A percentile compares a stretch with the other conserved stretches of the same genome.
Conservation (phyloP, 1,140 invertebrate species). For the Thaumatotibia leucotreta region DNA sequence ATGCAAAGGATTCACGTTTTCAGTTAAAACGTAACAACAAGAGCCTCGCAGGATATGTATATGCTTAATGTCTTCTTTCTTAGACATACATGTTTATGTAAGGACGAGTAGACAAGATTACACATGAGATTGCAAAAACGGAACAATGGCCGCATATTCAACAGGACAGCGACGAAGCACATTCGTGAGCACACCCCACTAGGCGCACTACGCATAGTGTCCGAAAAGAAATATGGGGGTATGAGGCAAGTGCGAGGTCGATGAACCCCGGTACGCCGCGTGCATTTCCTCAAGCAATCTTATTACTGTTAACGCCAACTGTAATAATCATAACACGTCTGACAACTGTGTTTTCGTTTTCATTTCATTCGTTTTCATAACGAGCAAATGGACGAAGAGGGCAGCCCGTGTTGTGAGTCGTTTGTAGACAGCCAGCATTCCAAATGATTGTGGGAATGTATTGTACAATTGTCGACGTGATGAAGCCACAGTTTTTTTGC, state of each 20-base stretch:
- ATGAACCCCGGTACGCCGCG: constrained; percentile 49
- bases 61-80: background rate
- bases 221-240: constrained; percentile 65
- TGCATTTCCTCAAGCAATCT: constrained; percentile 54
- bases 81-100: constrained; percentile 10
- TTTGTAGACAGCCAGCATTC: background rate
- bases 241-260: constrained; percentile 47
- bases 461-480: background rate
- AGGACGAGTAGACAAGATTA: constrained; percentile 48
- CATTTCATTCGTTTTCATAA: too few species aligned
- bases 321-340: constrained; percentile 35
- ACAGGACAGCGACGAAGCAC: constrained; percentile 49
- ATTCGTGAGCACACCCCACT: constrained; percentile 48
- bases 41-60: constrained; percentile 13
- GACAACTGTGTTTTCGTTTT: constrained; percentile 36
- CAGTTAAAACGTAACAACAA: background rate
- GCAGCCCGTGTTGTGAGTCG: background rate
- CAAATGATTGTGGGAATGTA: background rate
- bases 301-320: constrained; percentile 56
- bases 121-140: constrained; percentile 60
- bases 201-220: constrained; percentile 41
- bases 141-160: constrained; percentile 60
- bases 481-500: too few species aligned
- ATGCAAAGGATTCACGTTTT: background rate
- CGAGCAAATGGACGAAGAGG: background rate